phyloP scores from a whole-genome alignment of 2,797 vertebrate genomes.

The Poecilia picta region DNA sequence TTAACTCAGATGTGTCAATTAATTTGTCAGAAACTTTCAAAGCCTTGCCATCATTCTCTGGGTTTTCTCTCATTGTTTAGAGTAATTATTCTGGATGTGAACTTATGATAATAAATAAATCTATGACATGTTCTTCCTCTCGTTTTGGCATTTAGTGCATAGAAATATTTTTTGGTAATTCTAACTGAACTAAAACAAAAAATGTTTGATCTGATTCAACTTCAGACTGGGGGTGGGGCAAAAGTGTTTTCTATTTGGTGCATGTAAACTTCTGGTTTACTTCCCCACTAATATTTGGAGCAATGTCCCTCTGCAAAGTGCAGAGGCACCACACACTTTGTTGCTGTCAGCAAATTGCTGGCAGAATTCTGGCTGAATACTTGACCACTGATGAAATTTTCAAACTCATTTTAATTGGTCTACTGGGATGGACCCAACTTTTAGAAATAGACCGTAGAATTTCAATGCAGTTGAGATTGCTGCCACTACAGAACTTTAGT shows the following conservation, averaged over 20 bases:
- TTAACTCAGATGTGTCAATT: too few relatives aligned
- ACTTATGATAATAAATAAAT: background rate
- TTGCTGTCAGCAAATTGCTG: background rate
- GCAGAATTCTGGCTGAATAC: background rate
- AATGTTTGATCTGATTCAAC: background rate
- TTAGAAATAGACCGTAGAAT: background rate
- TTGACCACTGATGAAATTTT: background rate
- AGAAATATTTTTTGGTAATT: background rate
- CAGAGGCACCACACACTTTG: background rate
- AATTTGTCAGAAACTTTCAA: background rate
- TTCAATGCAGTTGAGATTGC: background rate
- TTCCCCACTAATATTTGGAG: background rate
- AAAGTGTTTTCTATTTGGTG: background rate
- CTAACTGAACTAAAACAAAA: background rate
- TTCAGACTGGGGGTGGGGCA: accelerated
- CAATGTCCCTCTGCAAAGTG: background rate
- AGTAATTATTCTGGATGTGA: background rate
- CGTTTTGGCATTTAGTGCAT: background rate
- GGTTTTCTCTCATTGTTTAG: background rate
- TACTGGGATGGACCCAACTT: background rate
- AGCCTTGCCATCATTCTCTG: too few relatives aligned
- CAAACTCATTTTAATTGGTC: background rate
- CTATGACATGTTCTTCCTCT: background rate
- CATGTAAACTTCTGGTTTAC: background rate
- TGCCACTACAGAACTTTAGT: background rate